A percentile compares a stretch with the other conserved stretches of the same genome.
Conservation (phyloP, 1,140 invertebrate species). For the Melipona quadrifasciata region DNA sequence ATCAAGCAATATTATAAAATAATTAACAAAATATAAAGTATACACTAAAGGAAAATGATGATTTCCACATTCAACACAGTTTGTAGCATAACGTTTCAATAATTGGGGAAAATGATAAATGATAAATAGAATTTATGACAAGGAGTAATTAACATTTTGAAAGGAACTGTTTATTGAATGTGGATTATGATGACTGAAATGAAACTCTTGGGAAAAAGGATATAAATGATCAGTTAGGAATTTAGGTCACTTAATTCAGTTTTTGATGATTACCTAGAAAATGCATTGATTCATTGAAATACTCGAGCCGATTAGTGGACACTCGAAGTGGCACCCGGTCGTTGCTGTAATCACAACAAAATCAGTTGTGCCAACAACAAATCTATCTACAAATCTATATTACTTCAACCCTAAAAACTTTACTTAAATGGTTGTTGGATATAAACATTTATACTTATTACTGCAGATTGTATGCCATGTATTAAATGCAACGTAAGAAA, state of each 20-base stretch:
- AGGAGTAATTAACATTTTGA: background rate
- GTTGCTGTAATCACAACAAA: conserved; percentile 83
- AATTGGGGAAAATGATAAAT: conserved; percentile 7
- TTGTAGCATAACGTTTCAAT: background rate
- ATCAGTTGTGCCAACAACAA: conserved; percentile 82
- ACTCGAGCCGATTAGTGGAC: conserved; percentile 81
- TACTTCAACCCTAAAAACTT: conserved; percentile 59
- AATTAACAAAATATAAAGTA: conserved; percentile 57
- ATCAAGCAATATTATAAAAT: conserved; percentile 55
- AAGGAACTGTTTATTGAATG: conserved; percentile 60
- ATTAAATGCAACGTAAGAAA: background rate
- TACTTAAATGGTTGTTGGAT: conserved; percentile 53
- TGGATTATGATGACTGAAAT: conserved; percentile 54
- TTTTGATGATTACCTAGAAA: conserved; percentile 82
- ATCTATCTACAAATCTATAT: conserved; percentile 77
- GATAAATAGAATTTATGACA: background rate
- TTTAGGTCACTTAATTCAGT: conserved; percentile 78
- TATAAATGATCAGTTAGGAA: conserved; percentile 68
- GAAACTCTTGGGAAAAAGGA: conserved; percentile 63
- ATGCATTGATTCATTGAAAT: conserved; percentile 82
- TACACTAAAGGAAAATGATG: conserved; percentile 52
- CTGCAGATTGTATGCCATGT: conserved; percentile 1
- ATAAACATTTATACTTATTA: conserved; percentile 29
- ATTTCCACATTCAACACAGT: conserved; percentile 62
- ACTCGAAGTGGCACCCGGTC: conserved; percentile 80